phyloP scores from a whole-genome alignment of 2,797 vertebrate genomes.

The Coregonus sp. region DNA sequence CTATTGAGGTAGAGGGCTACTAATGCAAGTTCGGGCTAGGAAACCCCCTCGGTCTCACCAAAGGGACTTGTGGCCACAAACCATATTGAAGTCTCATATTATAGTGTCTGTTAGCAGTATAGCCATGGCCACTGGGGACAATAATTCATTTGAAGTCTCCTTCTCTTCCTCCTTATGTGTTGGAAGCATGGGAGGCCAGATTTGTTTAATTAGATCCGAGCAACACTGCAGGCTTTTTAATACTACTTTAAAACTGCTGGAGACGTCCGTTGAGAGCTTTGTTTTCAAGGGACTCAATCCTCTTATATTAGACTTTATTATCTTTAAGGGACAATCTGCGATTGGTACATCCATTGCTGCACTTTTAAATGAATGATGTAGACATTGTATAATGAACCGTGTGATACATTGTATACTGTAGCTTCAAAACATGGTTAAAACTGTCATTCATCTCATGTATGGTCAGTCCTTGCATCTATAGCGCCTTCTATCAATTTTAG shows the following conservation, averaged over 20 bases:
- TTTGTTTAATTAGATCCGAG: constrained; percentile 65
- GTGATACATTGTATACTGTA: too few relatives aligned
- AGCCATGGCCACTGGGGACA: not conserved
- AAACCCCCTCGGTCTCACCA: not conserved
- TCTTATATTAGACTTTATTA: not conserved
- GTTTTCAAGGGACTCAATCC: constrained; percentile 9
- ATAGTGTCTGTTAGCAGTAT: not conserved
- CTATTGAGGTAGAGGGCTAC: not conserved
- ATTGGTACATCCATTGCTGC: too few relatives aligned
- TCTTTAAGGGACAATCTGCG: not conserved
- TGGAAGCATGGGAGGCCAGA: not conserved
- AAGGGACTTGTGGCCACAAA: not conserved
- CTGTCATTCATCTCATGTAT: too few relatives aligned
- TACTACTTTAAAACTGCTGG: constrained; percentile 18
- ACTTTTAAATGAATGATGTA: too few relatives aligned
- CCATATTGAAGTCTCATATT: not conserved
- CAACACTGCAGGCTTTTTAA: constrained; percentile 57
- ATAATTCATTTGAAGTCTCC: not conserved
- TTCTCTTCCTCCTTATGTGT: not conserved
- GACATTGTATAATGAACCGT: too few relatives aligned
- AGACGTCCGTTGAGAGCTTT: constrained; percentile 10
- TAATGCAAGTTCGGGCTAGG: not conserved
- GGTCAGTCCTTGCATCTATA: too few relatives aligned
- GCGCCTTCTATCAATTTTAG: too few relatives aligned
- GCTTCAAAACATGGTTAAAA: too few relatives aligned